These are phyloP conservation scores for Alethe castanea DNA, from an alignment of 2,113 vertebrate genomes.

Conservation along the genomic window DNA sequence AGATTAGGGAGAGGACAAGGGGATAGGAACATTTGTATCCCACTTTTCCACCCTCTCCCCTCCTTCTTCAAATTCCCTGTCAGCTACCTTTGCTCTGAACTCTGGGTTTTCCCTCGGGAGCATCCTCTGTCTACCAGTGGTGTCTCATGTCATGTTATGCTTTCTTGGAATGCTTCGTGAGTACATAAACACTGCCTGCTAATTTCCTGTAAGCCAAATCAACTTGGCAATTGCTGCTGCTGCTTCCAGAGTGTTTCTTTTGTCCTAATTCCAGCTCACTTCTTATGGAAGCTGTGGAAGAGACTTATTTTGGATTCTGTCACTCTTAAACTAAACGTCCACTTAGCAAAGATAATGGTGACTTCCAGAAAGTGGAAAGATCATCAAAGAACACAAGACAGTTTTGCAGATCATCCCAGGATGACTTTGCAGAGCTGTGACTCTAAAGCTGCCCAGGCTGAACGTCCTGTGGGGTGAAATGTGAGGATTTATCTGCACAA, in stretches of 20 bases:
- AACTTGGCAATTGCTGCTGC: slow-evolving; percentile 30
- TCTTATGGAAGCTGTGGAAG: slow-evolving; percentile 27
- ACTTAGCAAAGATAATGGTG: not conserved
- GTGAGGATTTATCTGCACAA: not conserved
- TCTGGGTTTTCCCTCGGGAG: not conserved
- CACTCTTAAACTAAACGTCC: not conserved
- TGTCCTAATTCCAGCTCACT: slow-evolving; percentile 41
- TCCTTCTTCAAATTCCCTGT: not conserved
- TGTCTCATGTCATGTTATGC: slow-evolving; percentile 53
- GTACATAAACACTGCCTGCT: slow-evolving; percentile 39
- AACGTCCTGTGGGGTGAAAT: not conserved
- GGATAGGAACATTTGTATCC: not conserved
- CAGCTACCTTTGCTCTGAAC: slow-evolving; percentile 33
- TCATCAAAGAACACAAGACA: not conserved
- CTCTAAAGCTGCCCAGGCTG: not conserved
- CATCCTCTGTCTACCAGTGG: slow-evolving; percentile 30
- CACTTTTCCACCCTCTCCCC: not conserved
- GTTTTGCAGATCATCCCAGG: not conserved
- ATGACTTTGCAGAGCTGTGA: not conserved
- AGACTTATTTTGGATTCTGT: not conserved
- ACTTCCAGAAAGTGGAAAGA: not conserved
- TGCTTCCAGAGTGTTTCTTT: slow-evolving; percentile 46
- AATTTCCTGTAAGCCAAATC: slow-evolving; percentile 62
- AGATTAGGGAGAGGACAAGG: not conserved
- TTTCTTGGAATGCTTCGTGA: slow-evolving; percentile 65